Base-by-base conservation (phyloP, 2,113 vertebrate species). In the Anarrhichthys ocellatus region DNA sequence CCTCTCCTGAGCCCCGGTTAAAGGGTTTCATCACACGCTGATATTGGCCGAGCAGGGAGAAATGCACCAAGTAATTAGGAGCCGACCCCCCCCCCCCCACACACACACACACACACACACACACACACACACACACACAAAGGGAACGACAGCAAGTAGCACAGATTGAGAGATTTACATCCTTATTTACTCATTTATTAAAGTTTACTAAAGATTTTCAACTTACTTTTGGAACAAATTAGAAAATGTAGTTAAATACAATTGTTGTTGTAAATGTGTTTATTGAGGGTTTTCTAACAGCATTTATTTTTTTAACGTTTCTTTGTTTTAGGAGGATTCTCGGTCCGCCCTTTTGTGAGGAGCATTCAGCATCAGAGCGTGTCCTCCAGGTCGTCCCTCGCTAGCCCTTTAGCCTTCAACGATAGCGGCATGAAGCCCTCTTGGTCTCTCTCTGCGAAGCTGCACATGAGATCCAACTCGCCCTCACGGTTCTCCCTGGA, bases 281-380 rank as follows among this genome's bases (percentile, higher is more conserved):
- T 10, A 36, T 36, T 63, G 17, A 17, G 27, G 5, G 17, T 29
- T 11, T 11, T 10, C 34, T 61, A 50, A 75, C 34, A 29, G 64
- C 9, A 50, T 27, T 4, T 78, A 0, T 61, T 69, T 32, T 13
- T 2, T 72, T 0, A 76, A 83, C 56, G 1, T 71, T 64, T 74
- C 0, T 44, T 58, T 76, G 70, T 80, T 83, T 40, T 38, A 98
- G 98, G 98, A 85, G 98, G 98, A 38, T 99, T 99, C 93, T 99
- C 98, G 0, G 96, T 97, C 9, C 97, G 98, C 0, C 98, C 98
- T 0, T 99, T 99, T 32, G 98, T 99, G 73, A 95, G 98, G 83
- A 99, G 98, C 40, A 98, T 99, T 50, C 98, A 99, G 32, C 97
- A 96, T 14, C 98, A 99, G 95, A 99, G 97, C 89, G 78, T 96